These are phyloP conservation scores for Dorcus hopei DNA, from an alignment of 2,888 invertebrate genomes.

Conservation along the genomic window DNA sequence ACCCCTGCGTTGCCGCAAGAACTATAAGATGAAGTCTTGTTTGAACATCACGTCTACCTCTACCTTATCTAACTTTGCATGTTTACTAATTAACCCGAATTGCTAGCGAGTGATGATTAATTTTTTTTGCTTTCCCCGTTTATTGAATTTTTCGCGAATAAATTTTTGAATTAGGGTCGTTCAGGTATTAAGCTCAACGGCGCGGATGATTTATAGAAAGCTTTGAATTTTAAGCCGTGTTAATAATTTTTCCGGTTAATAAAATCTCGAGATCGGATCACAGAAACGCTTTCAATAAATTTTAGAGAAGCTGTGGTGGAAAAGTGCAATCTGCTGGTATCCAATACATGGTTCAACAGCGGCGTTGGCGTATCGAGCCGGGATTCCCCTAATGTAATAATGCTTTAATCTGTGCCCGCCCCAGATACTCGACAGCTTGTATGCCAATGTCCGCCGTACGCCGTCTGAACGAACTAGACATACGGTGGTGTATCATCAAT, in stretches of 20 bases:
- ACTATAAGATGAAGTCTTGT: slow-evolving; percentile 15
- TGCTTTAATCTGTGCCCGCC: slow-evolving; percentile 43
- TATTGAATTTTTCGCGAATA: no score
- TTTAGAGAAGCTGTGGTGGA: slow-evolving; percentile 23
- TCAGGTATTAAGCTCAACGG: no score
- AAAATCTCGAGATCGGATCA: slow-evolving; percentile 8
- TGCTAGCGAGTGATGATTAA: not conserved
- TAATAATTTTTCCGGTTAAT: slow-evolving; percentile 18
- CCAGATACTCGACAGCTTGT: slow-evolving; percentile 40
- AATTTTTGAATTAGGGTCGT: no score
- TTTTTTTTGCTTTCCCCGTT: no score
- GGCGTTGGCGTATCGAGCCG: slow-evolving; percentile 33
- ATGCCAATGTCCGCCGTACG: slow-evolving; percentile 39
- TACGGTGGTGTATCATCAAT: slow-evolving; percentile 43
- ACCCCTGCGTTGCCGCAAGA: slow-evolving; percentile 14
- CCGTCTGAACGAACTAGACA: slow-evolving; percentile 38
- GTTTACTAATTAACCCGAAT: slow-evolving; percentile 11
- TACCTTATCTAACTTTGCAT: slow-evolving; percentile 9
- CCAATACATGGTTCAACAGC: slow-evolving; percentile 27
- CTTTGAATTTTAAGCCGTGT: no score
- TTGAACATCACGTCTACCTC: slow-evolving; percentile 8
- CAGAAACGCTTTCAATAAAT: slow-evolving; percentile 22
- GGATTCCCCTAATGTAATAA: slow-evolving; percentile 45
- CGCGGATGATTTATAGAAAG: no score
- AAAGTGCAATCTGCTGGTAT: slow-evolving; percentile 23